Evolutionary conservation across 2,113 vertebrate genomes (phyloP).

Genomic region (Notarius quadriscutis): DNA sequence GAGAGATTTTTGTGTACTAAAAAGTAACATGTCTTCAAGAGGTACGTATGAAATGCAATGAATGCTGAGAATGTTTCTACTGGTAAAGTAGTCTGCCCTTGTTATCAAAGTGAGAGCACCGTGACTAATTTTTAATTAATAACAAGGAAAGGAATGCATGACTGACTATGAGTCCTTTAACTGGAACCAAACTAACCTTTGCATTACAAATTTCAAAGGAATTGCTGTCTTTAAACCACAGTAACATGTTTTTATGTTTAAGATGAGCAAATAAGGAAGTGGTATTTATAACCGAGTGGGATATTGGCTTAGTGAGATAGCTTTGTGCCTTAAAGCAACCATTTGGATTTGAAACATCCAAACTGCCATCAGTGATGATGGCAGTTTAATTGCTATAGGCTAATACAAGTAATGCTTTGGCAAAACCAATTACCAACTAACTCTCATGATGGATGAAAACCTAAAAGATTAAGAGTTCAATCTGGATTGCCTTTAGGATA

Average conservation of each 20-base stretch:
- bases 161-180: background rate
- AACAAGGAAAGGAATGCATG: constrained; percentile 26
- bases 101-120: constrained; percentile 18
- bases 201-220: background rate
- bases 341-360: background rate
- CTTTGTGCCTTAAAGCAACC: background rate
- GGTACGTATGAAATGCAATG: constrained; percentile 34
- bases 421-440: background rate
- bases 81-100: background rate
- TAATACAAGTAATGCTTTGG: background rate
- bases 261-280: background rate
- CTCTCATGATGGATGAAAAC: background rate
- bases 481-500: background rate
- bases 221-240: constrained; percentile 21
- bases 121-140: constrained; percentile 38
- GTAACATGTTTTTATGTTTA: constrained; percentile 19
- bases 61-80: constrained; percentile 37
- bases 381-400: background rate
- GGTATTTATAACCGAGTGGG: constrained; percentile 3
- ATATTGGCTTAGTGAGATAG: constrained; percentile 6
- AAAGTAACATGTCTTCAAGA: background rate
- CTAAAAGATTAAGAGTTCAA: background rate
- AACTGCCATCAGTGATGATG: background rate
- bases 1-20: background rate
- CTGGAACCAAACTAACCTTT: constrained; percentile 24